These are phyloP conservation scores for Ahaetulla prasina DNA, from an alignment of 2,113 vertebrate genomes.

Conservation along the genomic window DNA sequence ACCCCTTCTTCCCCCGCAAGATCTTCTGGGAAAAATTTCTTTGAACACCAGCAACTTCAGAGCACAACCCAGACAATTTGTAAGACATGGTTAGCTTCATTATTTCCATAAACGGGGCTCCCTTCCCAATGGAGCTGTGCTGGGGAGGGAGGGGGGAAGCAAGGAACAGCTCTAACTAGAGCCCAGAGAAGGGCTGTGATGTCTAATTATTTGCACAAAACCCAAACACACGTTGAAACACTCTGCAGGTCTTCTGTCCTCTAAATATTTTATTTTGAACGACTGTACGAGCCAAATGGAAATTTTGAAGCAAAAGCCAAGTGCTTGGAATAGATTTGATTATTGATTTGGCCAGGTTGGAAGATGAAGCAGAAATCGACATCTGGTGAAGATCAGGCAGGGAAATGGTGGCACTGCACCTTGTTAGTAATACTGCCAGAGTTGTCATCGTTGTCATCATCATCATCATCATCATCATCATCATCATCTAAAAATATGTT, in stretches of 20 bases:
- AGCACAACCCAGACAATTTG: conserved; percentile 52
- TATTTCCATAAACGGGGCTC: conserved; percentile 64
- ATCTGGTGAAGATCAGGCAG: accelerated
- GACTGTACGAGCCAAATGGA: conserved; percentile 76
- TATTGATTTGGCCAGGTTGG: conserved; percentile 72
- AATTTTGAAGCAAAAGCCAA: conserved; percentile 73
- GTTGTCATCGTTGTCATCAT: accelerated
- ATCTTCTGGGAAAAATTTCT: conserved; percentile 54
- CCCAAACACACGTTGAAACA: conserved; percentile 74
- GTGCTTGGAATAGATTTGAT: conserved; percentile 76
- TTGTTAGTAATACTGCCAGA: not conserved
- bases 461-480: not conserved
- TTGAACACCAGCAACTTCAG: conserved; percentile 55
- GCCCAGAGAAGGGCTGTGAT: conserved; percentile 54
- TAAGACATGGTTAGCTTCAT: conserved; percentile 58
- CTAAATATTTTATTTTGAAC: conserved; percentile 79
- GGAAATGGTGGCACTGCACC: not conserved
- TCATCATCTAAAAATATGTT: not conserved
- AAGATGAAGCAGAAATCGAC: conserved; percentile 30
- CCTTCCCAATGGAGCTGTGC: conserved; percentile 53
- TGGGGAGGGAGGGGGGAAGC: conserved; percentile 33
- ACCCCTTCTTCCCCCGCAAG: conserved; percentile 8
- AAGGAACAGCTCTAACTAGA: conserved; percentile 42
- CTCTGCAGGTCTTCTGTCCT: conserved; percentile 73
- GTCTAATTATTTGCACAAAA: conserved; percentile 76